A percentile compares a stretch with the other conserved stretches of the same genome.
Conservation (phyloP, 2,113 vertebrate species). For the Clinocottus analis region DNA sequence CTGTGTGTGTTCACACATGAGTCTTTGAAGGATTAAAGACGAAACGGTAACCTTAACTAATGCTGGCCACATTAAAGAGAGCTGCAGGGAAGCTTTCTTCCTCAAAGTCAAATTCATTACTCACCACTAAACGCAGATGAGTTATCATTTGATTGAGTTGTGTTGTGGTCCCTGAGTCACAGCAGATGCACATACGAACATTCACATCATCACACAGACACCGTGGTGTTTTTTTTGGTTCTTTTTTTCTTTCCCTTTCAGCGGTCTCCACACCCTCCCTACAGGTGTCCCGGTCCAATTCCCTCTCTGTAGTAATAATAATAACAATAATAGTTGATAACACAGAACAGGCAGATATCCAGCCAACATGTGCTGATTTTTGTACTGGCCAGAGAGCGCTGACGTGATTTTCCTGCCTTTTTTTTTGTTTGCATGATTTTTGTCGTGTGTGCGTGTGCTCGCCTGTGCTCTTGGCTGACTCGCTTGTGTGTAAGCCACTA, state of each 20-base stretch:
- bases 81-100: conserved; percentile 38
- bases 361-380: conserved; percentile 65
- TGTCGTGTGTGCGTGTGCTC: conserved; percentile 52
- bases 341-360: conserved; percentile 60
- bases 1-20: conserved; percentile 45
- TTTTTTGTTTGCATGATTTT: conserved; percentile 51
- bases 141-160: conserved; percentile 73
- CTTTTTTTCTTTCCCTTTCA: conserved; percentile 18
- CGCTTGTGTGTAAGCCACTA: conserved; percentile 76
- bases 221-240: background rate
- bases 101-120: conserved; percentile 64
- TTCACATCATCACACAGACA: conserved; percentile 34
- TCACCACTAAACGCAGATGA: conserved; percentile 54
- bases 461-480: conserved; percentile 67
- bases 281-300: conserved; percentile 77
- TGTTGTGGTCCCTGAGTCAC: conserved; percentile 29
- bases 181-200: background rate
- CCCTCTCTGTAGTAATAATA: conserved; percentile 69
- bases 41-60: conserved; percentile 57
- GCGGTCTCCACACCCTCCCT: conserved; percentile 64
- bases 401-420: conserved; percentile 47
- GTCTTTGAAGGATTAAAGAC: conserved; percentile 66
- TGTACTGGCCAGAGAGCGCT: conserved; percentile 38
- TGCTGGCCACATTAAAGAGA: conserved; percentile 52
- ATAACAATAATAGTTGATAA: conserved; percentile 68